These are phyloP conservation scores for Neuroterus valhalla DNA, from an alignment of 1,140 invertebrate species.

Conservation along the genomic window DNA sequence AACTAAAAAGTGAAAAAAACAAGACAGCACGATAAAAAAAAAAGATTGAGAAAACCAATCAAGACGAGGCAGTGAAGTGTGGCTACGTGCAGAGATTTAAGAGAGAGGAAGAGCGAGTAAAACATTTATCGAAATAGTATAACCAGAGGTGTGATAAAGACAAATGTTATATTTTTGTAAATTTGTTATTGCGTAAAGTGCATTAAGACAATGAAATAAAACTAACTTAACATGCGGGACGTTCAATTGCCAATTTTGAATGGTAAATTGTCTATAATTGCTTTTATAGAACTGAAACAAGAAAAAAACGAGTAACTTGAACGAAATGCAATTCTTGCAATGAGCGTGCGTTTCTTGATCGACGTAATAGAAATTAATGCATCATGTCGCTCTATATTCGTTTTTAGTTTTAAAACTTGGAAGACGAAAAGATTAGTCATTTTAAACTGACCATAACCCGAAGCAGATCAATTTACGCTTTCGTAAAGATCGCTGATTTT, in stretches of 20 bases:
- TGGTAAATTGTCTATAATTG: background rate
- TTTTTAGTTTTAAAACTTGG: constrained; percentile 52
- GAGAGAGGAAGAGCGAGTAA: constrained; percentile 46
- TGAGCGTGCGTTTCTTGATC: constrained; percentile 34
- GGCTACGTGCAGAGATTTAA: constrained; percentile 49
- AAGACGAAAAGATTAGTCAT: constrained; percentile 34
- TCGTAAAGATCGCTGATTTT: constrained; percentile 59
- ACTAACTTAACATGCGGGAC: constrained; percentile 39
- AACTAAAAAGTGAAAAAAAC: constrained; percentile 38
- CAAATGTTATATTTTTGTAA: constrained; percentile 75
- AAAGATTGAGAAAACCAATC: constrained; percentile 45
- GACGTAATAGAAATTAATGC: constrained; percentile 38
- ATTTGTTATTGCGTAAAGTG: constrained; percentile 75
- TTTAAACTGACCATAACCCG: constrained; percentile 25
- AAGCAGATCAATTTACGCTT: constrained; percentile 57
- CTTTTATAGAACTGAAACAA: background rate
- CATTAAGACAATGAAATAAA: constrained; percentile 71
- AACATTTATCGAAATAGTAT: constrained; percentile 70
- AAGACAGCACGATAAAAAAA: constrained; percentile 60
- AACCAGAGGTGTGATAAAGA: constrained; percentile 65
- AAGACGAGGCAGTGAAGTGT: constrained; percentile 41
- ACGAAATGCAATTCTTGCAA: constrained; percentile 33
- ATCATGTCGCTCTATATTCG: constrained; percentile 46
- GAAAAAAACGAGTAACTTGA: constrained; percentile 46
- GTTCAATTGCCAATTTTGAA: constrained; percentile 5